Base-by-base conservation (phyloP, 37 sponge, comb jelly and placozoan species). In the Amphimedon queenslandica region DNA sequence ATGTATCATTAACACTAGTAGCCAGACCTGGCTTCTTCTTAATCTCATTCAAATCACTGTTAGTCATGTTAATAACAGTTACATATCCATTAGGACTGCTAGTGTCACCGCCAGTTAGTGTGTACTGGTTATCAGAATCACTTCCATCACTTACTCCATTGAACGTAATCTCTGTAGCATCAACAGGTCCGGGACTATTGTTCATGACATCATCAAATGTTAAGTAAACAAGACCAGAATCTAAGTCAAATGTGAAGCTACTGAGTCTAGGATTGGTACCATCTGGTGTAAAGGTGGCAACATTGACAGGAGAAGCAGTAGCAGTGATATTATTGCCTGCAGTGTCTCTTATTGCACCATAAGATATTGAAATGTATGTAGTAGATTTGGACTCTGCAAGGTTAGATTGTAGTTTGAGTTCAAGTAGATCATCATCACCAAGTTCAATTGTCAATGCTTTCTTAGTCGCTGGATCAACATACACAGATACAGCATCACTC, bases 191-290 rank as follows among this genome's bases (percentile, higher is more conserved):
- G 53, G 53, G 53, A 16, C 51, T 32, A 42, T 80, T 88, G 72
- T 93, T 55, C 78, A 93, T 74, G 23, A 93, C 85, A 84, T 94
- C 88, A 81, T 79, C 61, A 57, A 87, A 94, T 18, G 79, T 72
- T 51, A 95, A 53, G 1, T 37, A 11, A 25, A 95, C 56, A 2
- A 75, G 18, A 1, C 96, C 92, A 34, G 2, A 38, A 57, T 95
- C 77, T 81, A 95, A 73, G 57, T 95, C 89, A 68, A 95, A 70
- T 24, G 84, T 67, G 38, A 64, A 95, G 30, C 25, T 63, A 0
- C 57, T 32, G 20, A 95, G 75, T 18, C n/a, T 18, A 2, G 96
- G 96, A 32, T 70, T 67, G 6, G 82, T 72, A 4, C 38, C 60
- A 68, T 95, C 92, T 23, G 71, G 30, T 18, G 38, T 18, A 70